Conservation (phyloP, 1,140 invertebrate genomes). For the Drosophila kikkawai region DNA sequence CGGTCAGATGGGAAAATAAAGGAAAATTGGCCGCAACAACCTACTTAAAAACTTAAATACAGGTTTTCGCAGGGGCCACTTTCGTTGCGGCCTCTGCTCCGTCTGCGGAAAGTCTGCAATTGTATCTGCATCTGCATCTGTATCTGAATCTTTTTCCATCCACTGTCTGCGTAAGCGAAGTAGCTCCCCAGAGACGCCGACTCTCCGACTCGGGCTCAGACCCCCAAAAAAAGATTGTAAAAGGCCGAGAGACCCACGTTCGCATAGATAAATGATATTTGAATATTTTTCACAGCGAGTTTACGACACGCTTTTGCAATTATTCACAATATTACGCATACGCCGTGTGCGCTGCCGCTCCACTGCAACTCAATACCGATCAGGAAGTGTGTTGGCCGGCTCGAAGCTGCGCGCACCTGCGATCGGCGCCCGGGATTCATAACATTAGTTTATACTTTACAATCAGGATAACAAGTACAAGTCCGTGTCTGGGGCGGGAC, state of each 20-base stretch:
- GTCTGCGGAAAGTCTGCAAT: slow-evolving; percentile 42
- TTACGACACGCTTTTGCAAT: slow-evolving; percentile 76
- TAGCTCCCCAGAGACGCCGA: slow-evolving; percentile 26
- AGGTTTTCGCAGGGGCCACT: slow-evolving; percentile 61
- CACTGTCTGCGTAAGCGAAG: slow-evolving; percentile 58
- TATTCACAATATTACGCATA: slow-evolving; percentile 79
- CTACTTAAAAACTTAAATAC: slow-evolving; percentile 72
- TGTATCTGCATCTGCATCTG: slow-evolving; percentile 24
- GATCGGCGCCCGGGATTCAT: slow-evolving; percentile 46
- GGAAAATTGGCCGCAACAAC: slow-evolving; percentile 54
- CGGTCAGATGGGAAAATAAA: slow-evolving; percentile 56
- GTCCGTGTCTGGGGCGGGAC: slow-evolving; percentile 47
- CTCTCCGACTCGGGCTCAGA: neutral
- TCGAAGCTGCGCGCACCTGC: slow-evolving; percentile 59
- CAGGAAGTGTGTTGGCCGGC: slow-evolving; percentile 61
- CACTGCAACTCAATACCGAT: slow-evolving; percentile 56
- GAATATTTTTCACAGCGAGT: slow-evolving; percentile 55
- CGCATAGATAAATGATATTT: slow-evolving; percentile 61
- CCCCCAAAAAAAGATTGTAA: slow-evolving; percentile 29
- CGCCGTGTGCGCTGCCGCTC: slow-evolving; percentile 35
- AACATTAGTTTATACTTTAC: slow-evolving; percentile 62
- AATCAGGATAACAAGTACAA: slow-evolving; percentile 75
- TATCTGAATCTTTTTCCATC: slow-evolving; percentile 15
- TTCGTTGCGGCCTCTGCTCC: slow-evolving; percentile 49
- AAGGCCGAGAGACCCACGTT: slow-evolving; percentile 26